Evolutionary conservation across 2,113 vertebrate genomes (phyloP), one percentile per base, ranked within the genome.

Genomic region (Tupaia chinensis): DNA sequence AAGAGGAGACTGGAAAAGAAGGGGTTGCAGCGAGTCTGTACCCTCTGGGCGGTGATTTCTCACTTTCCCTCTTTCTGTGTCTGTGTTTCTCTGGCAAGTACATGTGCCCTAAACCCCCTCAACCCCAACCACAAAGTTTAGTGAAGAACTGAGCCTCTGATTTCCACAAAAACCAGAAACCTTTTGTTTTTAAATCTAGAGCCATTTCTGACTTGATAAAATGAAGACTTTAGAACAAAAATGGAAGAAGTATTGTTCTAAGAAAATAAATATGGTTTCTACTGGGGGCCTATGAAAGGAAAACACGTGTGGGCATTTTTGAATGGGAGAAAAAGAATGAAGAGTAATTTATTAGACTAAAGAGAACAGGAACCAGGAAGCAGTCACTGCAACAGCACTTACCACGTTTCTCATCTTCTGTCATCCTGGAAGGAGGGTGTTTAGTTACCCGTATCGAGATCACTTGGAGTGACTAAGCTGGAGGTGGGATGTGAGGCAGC

Each of bases 391-490:
- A 9, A 7, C 29, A 58, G 0, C 23, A 12, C 6, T 29, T 12
- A 32, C 58, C 69, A 1, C 66, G 15, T 53, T 72, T 9, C 3
- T 32, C 9, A 16, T 15, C 29, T 93, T 19, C 10, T 34, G 80
- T 53, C 44, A 25, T 60, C 72, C 69, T 15, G 23, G 56, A 89
- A 78, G 0, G 22, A 85, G 68, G 4, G 29, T 61, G 73, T 44
- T 5, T 44, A 44, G 32, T 73, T 78, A 60, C 1, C 1, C 19
- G 13, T 4, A 13, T 9, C 32, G 17, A 32, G 9, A 27, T 91
- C 85, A 56, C 32, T 65, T 12, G 29, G 27, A 17, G 20, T 94
- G 96, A 95, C 73, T 93, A 94, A 95, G 27, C 58, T 7, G 60
- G 72, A 34, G n/a, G n/a, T 19, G 53, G 16, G 5, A 1, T 29